Base-by-base conservation (phyloP, 2,113 vertebrate genomes). In the Phyllostomus discolor region DNA sequence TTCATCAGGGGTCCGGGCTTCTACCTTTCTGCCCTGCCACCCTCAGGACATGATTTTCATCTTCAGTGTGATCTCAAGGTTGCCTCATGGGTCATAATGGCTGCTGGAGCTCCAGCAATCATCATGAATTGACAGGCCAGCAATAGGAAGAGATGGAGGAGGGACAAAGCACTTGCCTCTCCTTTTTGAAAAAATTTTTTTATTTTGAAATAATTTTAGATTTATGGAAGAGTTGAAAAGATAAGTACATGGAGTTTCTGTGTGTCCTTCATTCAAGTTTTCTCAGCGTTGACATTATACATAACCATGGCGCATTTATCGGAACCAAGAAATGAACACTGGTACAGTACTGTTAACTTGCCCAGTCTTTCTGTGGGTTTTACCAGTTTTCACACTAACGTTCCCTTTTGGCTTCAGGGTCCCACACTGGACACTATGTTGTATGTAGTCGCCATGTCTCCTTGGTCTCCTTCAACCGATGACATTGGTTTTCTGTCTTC, bases 131-230 rank as follows among this genome's bases (percentile, higher is more conserved):
- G 31, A 82, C 33, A 82, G 35, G 22, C 15, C 59, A 75, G 46
- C 19, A 82, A 86, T 10, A 73, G 54, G 48, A 78, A 83, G 48
- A 86, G 70, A n/a, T 38, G 15, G 70, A 31, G 12, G 35, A 35
- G 26, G 11, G 20, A 64, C 69, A 72, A 50, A 52, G 33, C 26
- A 48, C 17, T 43, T 80, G 10, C 10, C 26, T 26, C 9, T 88
- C 28, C 17, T 85, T 93, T 93, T 46, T 11, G 10, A 90, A 87
- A 87, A 70, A 70, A 2, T 2, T 10, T n/a, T n/a, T n/a, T n/a
- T 75, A 76, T 75, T 97, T 93, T 72, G 76, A 84, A 78, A 83
- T 95, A 82, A 11, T 38, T 83, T 59, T 70, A 80, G 64, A 90
- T 80, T 73, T 90, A 81, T 28, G 69, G 75, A 82, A 33, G 78